phyloP scores from a whole-genome alignment of 2,797 vertebrate genomes.

The Buphagus erythrorhynchus region DNA sequence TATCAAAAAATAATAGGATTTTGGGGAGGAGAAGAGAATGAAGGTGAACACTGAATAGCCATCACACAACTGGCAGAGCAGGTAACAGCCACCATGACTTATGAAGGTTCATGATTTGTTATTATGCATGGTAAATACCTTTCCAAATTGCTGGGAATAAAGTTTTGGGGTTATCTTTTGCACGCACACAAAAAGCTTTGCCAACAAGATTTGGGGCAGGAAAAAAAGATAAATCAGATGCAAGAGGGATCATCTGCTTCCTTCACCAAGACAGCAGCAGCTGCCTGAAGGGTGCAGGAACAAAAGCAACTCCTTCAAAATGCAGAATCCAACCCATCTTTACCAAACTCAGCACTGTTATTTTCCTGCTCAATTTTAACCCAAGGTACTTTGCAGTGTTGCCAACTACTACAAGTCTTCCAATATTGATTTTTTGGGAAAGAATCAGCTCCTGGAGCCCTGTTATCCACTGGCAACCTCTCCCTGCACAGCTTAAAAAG shows the following conservation, averaged over 20 bases:
- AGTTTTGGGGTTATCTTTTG: conserved; percentile 61
- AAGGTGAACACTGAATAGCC: conserved; percentile 72
- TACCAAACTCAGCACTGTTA: background rate
- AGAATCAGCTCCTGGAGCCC: background rate
- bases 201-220: conserved; percentile 43
- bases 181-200: conserved; percentile 70
- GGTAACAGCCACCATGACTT: conserved; percentile 56
- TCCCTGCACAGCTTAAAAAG: background rate
- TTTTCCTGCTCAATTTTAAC: conserved; percentile 28
- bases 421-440: background rate
- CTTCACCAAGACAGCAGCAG: background rate
- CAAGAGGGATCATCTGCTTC: background rate
- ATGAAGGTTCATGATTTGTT: conserved; percentile 67
- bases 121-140: conserved; percentile 71
- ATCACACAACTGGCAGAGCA: conserved; percentile 64
- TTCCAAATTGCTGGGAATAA: conserved; percentile 51
- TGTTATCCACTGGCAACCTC: background rate
- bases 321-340: background rate
- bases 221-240: background rate
- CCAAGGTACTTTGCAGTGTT: conserved; percentile 26
- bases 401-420: conserved; percentile 38
- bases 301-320: background rate
- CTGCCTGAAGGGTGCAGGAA: background rate
- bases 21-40: conserved; percentile 70
- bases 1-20: conserved; percentile 72